Evolutionary conservation across 2,888 invertebrate species (phyloP), one percentile per base, ranked within the genome.

Genomic region (Lepidocyrtoides sp.): DNA sequence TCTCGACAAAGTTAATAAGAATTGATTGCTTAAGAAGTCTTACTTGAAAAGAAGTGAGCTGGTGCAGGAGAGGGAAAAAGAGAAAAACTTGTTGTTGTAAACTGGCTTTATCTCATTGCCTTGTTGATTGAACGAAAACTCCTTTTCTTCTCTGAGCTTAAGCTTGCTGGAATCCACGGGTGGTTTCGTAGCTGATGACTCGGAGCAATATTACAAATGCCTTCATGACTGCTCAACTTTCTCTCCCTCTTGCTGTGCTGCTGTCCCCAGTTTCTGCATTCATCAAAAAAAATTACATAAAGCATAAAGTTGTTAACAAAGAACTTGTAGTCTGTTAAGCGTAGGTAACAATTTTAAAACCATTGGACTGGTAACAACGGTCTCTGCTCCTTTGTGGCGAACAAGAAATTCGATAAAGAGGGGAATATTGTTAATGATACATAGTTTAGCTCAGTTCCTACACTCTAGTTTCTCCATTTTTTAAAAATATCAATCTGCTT

Each of bases 141-240:
- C 41, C 20, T 86, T 85, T 75, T 86, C 60, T 77, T 77, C 32
- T 26, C 20, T 44, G 44, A 51, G 26, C 77, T 77, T n/a, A 1
- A 77, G 14, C 86, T 86, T 26, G 3, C 57, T 20, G 26, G 77
- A 44, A 75, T 66, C 86, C 86, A 86, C 86, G 86, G 86, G 86
- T 86, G 86, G 86, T 86, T 86, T 77, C 57, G 75, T 75, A 36
- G 86, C 72, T 86, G 86, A 86, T 86, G 86, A 75, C 75, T 86
- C 60, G 85, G 54, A 60, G 75, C 75, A 86, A 75, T 86, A 75
- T 75, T 44, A 75, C 77, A 77, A 85, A 72, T 85, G 41, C 23
- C 26, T 72, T 10, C 48, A 75, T 75, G 23, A 17, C 66, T 84
- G 29, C 41, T 69, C 41, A 48, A 77, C 29, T 29, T 29, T 77